phyloP scores from a whole-genome alignment of 2,113 vertebrate genomes.

The Taxidea taxus region DNA sequence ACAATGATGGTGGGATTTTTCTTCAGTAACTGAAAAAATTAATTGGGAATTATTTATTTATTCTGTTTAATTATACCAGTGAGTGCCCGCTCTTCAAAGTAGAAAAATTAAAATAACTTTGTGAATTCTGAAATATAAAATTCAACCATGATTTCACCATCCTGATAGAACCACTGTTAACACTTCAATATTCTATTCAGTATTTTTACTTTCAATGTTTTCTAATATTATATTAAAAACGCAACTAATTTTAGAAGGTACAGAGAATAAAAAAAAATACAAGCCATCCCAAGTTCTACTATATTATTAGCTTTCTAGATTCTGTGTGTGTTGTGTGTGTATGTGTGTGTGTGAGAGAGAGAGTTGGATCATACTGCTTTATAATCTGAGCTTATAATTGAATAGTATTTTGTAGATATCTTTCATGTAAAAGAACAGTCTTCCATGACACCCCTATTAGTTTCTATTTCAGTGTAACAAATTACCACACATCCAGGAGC shows the following conservation, averaged over 20 bases:
- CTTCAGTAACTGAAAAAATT: conserved; percentile 7
- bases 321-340: background rate
- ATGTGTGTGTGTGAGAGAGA: background rate
- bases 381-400: conserved; percentile 40
- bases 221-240: conserved; percentile 24
- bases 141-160: conserved; percentile 26
- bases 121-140: background rate
- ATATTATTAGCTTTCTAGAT: background rate
- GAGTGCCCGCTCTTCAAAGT: conserved; percentile 26
- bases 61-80: conserved; percentile 36
- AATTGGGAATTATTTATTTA: conserved; percentile 39
- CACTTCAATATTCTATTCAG: conserved; percentile 13
- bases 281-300: conserved; percentile 19
- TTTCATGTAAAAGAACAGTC: conserved; percentile 17
- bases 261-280: conserved; percentile 30
- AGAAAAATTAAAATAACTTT: conserved; percentile 43
- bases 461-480: conserved; percentile 30
- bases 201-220: conserved; percentile 37
- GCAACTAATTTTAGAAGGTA: conserved; percentile 22
- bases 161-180: conserved; percentile 28
- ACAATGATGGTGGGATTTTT: background rate
- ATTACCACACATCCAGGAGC: background rate
- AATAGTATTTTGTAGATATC: conserved; percentile 27
- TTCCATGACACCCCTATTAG: background rate
- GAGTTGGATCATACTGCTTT: conserved; percentile 15